phyloP scores from a whole-genome alignment of 1,140 invertebrate species.

The Microplitis mediator region DNA sequence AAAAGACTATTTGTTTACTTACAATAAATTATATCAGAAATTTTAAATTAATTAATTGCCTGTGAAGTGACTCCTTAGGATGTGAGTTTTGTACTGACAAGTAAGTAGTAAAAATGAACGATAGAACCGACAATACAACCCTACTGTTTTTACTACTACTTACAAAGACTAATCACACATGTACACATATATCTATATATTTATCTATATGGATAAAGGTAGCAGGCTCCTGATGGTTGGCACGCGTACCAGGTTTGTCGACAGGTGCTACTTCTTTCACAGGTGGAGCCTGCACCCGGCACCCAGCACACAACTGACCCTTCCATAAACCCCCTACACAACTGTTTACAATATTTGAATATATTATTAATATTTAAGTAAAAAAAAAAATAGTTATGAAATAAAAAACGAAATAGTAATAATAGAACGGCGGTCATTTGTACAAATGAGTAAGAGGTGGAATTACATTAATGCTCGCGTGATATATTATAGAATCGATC shows the following conservation, averaged over 20 bases:
- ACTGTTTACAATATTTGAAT: background rate
- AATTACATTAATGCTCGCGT: constrained; percentile 26
- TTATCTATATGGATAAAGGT: background rate
- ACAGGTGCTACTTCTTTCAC: constrained; percentile 55
- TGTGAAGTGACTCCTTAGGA: too few species aligned
- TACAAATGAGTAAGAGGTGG: background rate
- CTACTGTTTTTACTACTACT: background rate
- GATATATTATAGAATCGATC: constrained; percentile 26
- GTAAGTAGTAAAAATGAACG: background rate
- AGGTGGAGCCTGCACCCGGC: constrained; percentile 51
- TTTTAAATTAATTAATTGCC: too few species aligned
- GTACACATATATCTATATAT: constrained; percentile 4
- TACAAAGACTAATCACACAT: background rate
- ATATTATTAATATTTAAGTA: background rate
- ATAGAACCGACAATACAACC: background rate
- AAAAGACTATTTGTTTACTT: too few species aligned
- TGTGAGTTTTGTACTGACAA: background rate
- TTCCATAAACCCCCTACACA: background rate
- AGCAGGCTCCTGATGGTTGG: constrained; percentile 32
- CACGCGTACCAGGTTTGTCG: constrained; percentile 46
- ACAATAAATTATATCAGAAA: too few species aligned
- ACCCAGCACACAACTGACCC: constrained; percentile 14
- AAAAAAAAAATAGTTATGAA: too few species aligned
- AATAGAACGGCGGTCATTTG: too few species aligned
- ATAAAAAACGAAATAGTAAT: too few species aligned